Conservation (phyloP, 2,113 vertebrate species). For the Marmota monax region DNA sequence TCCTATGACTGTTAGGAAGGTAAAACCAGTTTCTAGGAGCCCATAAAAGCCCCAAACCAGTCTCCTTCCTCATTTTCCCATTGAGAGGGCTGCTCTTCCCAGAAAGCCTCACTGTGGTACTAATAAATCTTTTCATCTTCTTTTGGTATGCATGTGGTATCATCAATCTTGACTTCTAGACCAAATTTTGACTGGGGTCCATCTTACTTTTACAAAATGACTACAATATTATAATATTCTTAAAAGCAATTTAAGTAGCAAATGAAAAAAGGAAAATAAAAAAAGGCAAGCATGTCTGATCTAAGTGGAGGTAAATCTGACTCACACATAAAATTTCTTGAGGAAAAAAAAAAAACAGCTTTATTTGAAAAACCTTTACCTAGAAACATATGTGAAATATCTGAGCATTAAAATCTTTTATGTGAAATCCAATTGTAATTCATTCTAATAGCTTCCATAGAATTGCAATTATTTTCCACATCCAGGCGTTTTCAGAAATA, state of each 20-base stretch:
- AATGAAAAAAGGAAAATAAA: background rate
- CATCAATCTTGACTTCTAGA: background rate
- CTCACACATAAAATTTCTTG: slow-evolving; percentile 25
- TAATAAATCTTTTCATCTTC: background rate
- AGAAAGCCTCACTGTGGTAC: background rate
- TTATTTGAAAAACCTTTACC: background rate
- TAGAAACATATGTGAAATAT: slow-evolving; percentile 61
- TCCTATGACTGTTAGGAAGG: background rate
- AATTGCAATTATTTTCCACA: slow-evolving; percentile 59
- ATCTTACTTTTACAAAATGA: background rate
- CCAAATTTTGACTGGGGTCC: background rate
- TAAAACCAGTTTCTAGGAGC: background rate
- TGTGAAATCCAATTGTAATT: slow-evolving; percentile 70
- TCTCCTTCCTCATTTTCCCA: background rate
- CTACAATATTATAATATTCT: background rate
- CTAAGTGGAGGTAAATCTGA: slow-evolving; percentile 25
- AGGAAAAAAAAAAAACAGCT: background rate
- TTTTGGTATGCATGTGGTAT: background rate
- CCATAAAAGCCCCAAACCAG: background rate
- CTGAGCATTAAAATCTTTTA: slow-evolving; percentile 50
- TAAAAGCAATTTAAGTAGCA: slow-evolving; percentile 1
- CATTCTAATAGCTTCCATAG: slow-evolving; percentile 60
- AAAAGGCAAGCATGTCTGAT: background rate
- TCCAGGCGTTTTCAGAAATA: slow-evolving; percentile 57
- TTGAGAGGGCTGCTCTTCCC: background rate